Conservation (phyloP, 2,797 vertebrate genomes). For the Onychomys torridus region DNA sequence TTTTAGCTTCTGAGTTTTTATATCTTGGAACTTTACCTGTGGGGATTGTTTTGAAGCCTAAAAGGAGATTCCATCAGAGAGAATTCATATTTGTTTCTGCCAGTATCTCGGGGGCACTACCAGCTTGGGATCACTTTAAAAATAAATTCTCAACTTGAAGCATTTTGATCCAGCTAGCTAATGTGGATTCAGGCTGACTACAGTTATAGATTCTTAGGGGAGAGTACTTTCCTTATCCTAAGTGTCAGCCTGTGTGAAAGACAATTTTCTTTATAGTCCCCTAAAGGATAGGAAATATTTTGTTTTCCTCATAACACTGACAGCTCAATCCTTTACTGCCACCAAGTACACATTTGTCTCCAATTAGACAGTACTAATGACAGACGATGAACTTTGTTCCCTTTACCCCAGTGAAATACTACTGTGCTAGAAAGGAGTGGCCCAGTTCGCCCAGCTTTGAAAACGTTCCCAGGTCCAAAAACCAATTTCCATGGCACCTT, state of each 20-base stretch:
- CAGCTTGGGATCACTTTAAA: conserved; percentile 64
- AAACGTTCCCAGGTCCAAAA: not conserved
- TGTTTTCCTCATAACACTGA: not conserved
- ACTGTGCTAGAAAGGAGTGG: not conserved
- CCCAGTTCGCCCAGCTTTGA: not conserved
- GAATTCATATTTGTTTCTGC: conserved; percentile 67
- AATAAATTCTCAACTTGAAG: conserved; percentile 68
- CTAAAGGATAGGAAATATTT: conserved; percentile 47
- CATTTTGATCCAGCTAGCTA: conserved; percentile 38
- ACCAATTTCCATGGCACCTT: not conserved
- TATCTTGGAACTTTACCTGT: conserved; percentile 31
- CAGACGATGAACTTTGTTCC: not conserved
- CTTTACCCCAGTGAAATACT: not conserved
- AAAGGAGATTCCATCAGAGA: conserved; percentile 46
- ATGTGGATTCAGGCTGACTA: conserved; percentile 33
- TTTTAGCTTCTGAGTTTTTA: conserved; percentile 49
- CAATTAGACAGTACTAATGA: not conserved
- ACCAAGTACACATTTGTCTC: not conserved
- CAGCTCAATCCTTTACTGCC: not conserved
- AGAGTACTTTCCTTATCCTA: conserved; percentile 37
- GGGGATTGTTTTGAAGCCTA: conserved; percentile 55
- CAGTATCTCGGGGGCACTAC: conserved; percentile 29
- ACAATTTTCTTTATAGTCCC: conserved; percentile 57
- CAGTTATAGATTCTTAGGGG: conserved; percentile 41
- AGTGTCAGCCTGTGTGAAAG: conserved; percentile 53